Percentiles rank a stretch among this genome's conserved stretches.
phyloP scores from a whole-genome alignment of 2,113 vertebrate species.

The Cervus canadensis region DNA sequence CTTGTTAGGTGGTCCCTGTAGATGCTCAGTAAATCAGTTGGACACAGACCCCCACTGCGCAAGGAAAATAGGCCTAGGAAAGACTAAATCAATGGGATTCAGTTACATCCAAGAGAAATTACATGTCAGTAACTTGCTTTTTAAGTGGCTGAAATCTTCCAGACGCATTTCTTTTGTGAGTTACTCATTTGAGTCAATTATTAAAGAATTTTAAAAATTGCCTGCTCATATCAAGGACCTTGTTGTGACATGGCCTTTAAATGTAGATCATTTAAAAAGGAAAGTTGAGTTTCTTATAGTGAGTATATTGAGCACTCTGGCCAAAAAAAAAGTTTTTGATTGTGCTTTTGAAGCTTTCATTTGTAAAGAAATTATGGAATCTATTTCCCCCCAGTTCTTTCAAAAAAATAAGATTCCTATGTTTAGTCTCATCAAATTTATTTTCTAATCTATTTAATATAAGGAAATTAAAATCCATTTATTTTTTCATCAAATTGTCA shows the following conservation, averaged over 20 bases:
- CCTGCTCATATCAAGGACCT: constrained; percentile 87
- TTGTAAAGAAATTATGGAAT: constrained; percentile 52
- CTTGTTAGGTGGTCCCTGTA: constrained; percentile 70
- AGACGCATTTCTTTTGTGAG: constrained; percentile 73
- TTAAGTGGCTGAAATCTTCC: constrained; percentile 86
- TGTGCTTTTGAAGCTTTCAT: constrained; percentile 44
- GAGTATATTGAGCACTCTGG: constrained; percentile 51
- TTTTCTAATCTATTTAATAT: not conserved
- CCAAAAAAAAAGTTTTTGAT: constrained; percentile 33
- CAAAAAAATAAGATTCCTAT: not conserved
- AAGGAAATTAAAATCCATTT: not conserved
- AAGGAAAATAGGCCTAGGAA: constrained; percentile 83
- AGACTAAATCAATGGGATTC: constrained; percentile 82
- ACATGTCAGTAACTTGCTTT: constrained; percentile 86
- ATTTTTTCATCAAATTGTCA: not conserved
- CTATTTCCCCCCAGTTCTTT: not conserved
- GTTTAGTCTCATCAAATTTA: not conserved
- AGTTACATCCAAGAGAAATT: constrained; percentile 86
- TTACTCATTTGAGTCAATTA: constrained; percentile 85
- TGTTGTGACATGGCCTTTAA: constrained; percentile 77
- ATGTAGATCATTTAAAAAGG: constrained; percentile 78
- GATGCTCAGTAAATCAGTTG: constrained; percentile 82
- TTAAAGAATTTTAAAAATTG: constrained; percentile 86
- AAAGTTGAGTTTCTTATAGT: constrained; percentile 73
- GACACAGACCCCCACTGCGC: constrained; percentile 73